Evolutionary conservation across 2,797 vertebrate genomes (phyloP).

Genomic region (Leontopithecus rosalia): DNA sequence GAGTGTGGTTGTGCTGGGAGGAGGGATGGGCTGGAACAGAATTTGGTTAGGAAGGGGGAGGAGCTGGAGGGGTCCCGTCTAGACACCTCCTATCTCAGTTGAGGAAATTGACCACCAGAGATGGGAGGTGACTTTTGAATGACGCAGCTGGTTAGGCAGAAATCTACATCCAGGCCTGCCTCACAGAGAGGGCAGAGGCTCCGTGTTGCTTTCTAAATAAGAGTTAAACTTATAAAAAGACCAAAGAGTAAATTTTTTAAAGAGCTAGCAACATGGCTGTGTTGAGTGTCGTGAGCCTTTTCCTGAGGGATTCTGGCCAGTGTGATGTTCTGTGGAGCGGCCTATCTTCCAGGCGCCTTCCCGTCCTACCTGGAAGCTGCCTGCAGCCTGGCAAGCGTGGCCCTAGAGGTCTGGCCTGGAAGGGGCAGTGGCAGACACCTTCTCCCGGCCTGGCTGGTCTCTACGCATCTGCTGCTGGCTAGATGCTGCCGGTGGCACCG

Average conservation of each 20-base stretch:
- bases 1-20: fast-evolving
- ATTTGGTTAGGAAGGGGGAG: not conserved
- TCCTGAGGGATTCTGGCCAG: not conserved
- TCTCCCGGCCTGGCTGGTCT: fast-evolving
- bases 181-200: not conserved
- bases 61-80: not conserved
- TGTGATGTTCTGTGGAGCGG: fast-evolving
- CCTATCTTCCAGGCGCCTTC: fast-evolving
- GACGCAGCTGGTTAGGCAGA: too few species aligned
- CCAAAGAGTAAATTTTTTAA: not conserved
- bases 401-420: not conserved
- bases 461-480: fast-evolving
- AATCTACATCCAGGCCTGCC: not conserved
- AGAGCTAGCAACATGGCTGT: not conserved
- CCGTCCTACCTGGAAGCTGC: not conserved
- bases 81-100: not conserved
- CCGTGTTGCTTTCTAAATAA: not conserved
- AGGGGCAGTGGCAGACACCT: fast-evolving
- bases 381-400: fast-evolving
- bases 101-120: not conserved
- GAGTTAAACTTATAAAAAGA: not conserved
- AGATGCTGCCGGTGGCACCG: too few species aligned
- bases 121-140: not conserved
- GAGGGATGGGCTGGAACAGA: not conserved
- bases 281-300: too few species aligned